Evolutionary conservation across 53 echinoderm and acorn worm genomes (phyloP), one percentile per base, ranked within the genome.

Genomic region (Hippasteria phrygiana): DNA sequence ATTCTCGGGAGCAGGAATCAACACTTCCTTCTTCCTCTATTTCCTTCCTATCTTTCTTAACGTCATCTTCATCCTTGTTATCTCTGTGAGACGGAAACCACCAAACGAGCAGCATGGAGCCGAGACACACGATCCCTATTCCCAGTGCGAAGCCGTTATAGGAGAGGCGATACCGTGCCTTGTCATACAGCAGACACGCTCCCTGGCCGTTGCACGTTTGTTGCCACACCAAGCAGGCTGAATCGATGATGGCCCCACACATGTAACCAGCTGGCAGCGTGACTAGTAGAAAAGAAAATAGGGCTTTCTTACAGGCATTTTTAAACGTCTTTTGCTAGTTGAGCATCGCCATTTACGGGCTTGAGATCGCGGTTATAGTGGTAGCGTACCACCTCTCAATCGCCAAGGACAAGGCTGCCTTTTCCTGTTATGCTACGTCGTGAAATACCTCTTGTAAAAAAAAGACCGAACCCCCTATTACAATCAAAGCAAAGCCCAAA

Each of bases 121-220:
- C 59, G 26, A 59, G 8, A 26, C 22, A 24, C n/a, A 59, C 1
- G 59, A 59, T 22, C 59, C n/a, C 59, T 24, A 59, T 20, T 18
- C 47, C 74, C 47, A 74, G 14, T 4, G 74, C 74, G 1, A 43
- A 27, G 22, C 74, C 74, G 18, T 74, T 74, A 17, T 42, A 74
- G 12, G 46, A 42, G 16, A 8, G 6, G 43, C 74, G 43, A 17
- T 74, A 74, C 43, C 47, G 45, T 22, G 28, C 74, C 13, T 46
- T 74, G 32, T 74, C 74, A 29, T 74, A 74, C 27, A 74, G 48
- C 35, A 45, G 4, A 1, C 74, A 74, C 4, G 74, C 74, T 74
- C 74, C 74, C 24, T 9, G 43, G 29, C 74, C 74, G 5, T 74
- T 24, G 22, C 74, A 74, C 16, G 74, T 45, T 45, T 74, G 17